A percentile compares a stretch with the other conserved stretches of the same genome.
These are phyloP conservation scores for Magallana angulata DNA, from an alignment of 1,140 invertebrate species.

Conservation along the genomic window DNA sequence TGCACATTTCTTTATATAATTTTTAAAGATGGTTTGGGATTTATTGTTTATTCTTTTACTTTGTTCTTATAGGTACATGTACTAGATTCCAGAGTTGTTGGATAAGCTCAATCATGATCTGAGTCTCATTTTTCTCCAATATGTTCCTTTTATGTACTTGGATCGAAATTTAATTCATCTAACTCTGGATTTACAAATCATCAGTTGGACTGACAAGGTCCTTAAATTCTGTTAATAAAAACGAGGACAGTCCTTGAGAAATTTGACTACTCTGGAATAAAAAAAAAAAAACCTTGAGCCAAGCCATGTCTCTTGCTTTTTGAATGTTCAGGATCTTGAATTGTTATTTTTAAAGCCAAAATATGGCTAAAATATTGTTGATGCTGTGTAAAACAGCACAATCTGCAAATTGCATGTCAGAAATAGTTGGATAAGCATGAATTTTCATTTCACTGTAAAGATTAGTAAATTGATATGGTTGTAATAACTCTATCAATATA, in stretches of 20 bases:
- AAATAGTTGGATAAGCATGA: neutral
- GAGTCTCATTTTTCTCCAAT: conserved; percentile 11
- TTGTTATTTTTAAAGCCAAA: neutral
- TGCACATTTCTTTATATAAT: too few species aligned
- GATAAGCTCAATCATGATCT: conserved; percentile 5
- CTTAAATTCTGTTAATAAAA: conserved; percentile 8
- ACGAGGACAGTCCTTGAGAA: neutral
- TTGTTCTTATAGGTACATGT: neutral
- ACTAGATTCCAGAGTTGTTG: neutral
- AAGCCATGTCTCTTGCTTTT: conserved; percentile 10
- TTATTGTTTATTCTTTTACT: conserved; percentile 9
- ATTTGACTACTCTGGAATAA: conserved; percentile 16
- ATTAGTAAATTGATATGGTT: conserved; percentile 5
- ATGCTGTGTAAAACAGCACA: conserved; percentile 15
- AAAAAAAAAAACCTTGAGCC: neutral
- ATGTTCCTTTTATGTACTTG: conserved; percentile 3
- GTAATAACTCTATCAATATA: conserved; percentile 5
- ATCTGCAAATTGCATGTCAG: conserved; percentile 4
- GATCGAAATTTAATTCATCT: neutral
- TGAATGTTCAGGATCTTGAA: conserved; percentile 15
- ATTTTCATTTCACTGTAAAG: conserved; percentile 5
- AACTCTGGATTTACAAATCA: neutral
- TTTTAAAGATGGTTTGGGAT: conserved; percentile 9
- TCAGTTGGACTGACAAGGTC: neutral
- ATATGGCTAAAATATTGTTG: conserved; percentile 11